phyloP scores from a whole-genome alignment of 1,140 invertebrate genomes.

The Heliconius congener region DNA sequence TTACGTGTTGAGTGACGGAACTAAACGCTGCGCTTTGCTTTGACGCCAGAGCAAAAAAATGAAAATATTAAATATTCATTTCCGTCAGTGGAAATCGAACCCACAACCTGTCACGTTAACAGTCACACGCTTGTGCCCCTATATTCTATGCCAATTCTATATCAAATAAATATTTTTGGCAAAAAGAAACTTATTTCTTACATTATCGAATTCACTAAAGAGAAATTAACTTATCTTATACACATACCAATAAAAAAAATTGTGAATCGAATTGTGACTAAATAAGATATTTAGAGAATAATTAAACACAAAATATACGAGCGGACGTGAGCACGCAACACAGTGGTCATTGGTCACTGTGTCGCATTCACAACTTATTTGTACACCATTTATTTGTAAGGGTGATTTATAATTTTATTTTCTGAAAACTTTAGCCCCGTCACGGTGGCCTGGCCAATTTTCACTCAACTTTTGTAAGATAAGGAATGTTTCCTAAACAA shows the following conservation, averaged over 20 bases:
- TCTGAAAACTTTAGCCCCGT: conserved; percentile 41
- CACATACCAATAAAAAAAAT: neutral
- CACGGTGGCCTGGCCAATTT: conserved; percentile 60
- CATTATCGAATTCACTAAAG: neutral
- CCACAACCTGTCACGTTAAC: too few relatives aligned
- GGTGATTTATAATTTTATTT: conserved; percentile 36
- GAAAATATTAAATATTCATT: too few relatives aligned
- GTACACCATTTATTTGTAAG: conserved; percentile 25
- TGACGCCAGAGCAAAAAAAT: too few relatives aligned
- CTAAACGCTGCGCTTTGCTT: too few relatives aligned
- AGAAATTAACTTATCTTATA: neutral
- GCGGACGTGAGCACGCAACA: conserved; percentile 19
- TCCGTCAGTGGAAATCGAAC: too few relatives aligned
- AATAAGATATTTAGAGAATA: conserved; percentile 22
- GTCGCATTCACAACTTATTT: conserved; percentile 34
- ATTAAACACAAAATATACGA: neutral
- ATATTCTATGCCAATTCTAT: too few relatives aligned
- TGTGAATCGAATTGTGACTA: neutral
- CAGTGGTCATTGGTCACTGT: conserved; percentile 44
- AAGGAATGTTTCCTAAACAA: conserved; percentile 69
- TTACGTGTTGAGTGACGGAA: too few relatives aligned
- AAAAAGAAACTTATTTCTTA: too few relatives aligned
- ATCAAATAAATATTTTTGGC: too few relatives aligned
- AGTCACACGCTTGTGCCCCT: too few relatives aligned
- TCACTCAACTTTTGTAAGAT: conserved; percentile 49